Percentiles rank a stretch among this genome's conserved stretches.
phyloP scores from a whole-genome alignment of 1,140 invertebrate species.

The Dolichoris vasculosae region DNA sequence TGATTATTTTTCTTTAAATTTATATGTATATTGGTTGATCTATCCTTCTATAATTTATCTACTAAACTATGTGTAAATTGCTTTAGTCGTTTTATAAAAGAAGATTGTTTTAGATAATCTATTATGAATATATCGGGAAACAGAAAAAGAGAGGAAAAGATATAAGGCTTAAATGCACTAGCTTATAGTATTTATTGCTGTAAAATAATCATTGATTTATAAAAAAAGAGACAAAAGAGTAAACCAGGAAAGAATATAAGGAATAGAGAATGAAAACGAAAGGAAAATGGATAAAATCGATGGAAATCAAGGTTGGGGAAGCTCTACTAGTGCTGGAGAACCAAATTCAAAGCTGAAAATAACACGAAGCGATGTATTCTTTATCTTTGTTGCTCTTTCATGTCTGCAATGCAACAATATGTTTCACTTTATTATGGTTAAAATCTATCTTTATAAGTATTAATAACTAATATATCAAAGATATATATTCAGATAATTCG shows the following conservation, averaged over 20 bases:
- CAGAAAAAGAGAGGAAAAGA: neutral
- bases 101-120: neutral
- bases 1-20: no score
- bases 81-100: no score
- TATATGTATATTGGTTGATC: neutral
- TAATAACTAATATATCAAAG: neutral
- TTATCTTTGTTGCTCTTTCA: neutral
- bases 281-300: constrained; percentile 56
- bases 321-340: constrained; percentile 37
- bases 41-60: neutral
- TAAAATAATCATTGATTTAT: neutral
- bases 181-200: constrained; percentile 3
- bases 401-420: neutral
- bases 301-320: constrained; percentile 58
- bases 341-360: constrained; percentile 43
- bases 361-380: constrained; percentile 13
- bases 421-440: neutral
- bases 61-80: no score
- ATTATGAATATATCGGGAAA: neutral
- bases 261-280: constrained; percentile 28
- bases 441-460: neutral
- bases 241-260: constrained; percentile 23
- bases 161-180: constrained; percentile 9
- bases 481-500: neutral
- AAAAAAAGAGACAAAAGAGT: neutral